phyloP scores from a whole-genome alignment of 2,113 vertebrate species.

The Muscicapa adusta region DNA sequence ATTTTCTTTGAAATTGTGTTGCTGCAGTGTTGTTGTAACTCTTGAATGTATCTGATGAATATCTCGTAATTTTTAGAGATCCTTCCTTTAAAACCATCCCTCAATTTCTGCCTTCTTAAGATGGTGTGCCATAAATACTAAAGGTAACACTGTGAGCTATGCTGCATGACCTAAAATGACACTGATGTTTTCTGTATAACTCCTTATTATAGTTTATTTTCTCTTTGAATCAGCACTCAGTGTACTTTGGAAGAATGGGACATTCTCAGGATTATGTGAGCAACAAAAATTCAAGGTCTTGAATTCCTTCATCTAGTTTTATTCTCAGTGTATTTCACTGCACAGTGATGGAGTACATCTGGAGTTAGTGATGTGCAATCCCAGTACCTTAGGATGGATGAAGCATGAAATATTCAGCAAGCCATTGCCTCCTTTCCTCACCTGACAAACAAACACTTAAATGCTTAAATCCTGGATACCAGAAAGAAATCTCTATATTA shows the following conservation, averaged over 20 bases:
- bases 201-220: neutral
- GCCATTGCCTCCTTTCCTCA: neutral
- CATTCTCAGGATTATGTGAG: neutral
- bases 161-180: neutral
- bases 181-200: neutral
- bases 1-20: neutral
- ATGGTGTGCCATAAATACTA: neutral
- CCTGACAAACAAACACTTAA: neutral
- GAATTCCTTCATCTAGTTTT: neutral
- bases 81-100: neutral
- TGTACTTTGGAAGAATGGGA: neutral
- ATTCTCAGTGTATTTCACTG: neutral
- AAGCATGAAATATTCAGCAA: neutral
- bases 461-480: neutral
- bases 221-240: neutral
- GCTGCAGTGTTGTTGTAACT: neutral
- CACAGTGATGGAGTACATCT: neutral
- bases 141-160: neutral
- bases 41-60: neutral
- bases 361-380: neutral
- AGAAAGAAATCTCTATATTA: neutral
- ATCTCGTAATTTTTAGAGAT: neutral
- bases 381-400: neutral
- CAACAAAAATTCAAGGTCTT: neutral
- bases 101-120: neutral